These are phyloP conservation scores for Eleutherodactylus coqui DNA, from an alignment of 2,797 vertebrate species.

Conservation along the genomic window DNA sequence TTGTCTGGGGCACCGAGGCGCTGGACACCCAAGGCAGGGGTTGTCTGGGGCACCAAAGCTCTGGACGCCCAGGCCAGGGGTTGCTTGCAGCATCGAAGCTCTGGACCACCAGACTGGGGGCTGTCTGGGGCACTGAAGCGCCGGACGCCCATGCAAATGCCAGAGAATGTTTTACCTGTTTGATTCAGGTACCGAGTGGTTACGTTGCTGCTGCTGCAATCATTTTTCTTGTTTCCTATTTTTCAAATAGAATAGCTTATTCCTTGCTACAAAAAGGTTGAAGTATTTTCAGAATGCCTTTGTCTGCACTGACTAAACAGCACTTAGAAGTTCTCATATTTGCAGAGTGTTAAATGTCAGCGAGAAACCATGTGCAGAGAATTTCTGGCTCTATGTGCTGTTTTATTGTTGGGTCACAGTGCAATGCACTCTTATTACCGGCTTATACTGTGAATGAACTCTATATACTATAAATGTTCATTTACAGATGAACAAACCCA, in stretches of 20 bases:
- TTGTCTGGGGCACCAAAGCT: too few relatives aligned
- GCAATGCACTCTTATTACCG: slow-evolving; percentile 25
- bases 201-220: neutral
- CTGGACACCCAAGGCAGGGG: too few relatives aligned
- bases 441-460: slow-evolving; percentile 23
- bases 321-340: neutral
- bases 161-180: too few relatives aligned
- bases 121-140: neutral
- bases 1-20: too few relatives aligned
- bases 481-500: slow-evolving; percentile 46
- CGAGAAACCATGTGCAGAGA: slow-evolving; percentile 7
- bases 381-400: neutral
- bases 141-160: too few relatives aligned
- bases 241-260: neutral
- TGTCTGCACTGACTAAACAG: slow-evolving; percentile 6
- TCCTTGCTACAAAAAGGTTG: slow-evolving; percentile 8
- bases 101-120: neutral
- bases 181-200: neutral
- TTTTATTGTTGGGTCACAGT: slow-evolving; percentile 29
- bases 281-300: neutral
- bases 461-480: slow-evolving; percentile 9
- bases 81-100: too few relatives aligned
- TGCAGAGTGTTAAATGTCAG: slow-evolving; percentile 28
- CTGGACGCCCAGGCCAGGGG: too few relatives aligned
- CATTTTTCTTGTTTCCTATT: neutral